Conservation (phyloP, 2,888 invertebrate genomes). For the Drosophila algonquin region DNA sequence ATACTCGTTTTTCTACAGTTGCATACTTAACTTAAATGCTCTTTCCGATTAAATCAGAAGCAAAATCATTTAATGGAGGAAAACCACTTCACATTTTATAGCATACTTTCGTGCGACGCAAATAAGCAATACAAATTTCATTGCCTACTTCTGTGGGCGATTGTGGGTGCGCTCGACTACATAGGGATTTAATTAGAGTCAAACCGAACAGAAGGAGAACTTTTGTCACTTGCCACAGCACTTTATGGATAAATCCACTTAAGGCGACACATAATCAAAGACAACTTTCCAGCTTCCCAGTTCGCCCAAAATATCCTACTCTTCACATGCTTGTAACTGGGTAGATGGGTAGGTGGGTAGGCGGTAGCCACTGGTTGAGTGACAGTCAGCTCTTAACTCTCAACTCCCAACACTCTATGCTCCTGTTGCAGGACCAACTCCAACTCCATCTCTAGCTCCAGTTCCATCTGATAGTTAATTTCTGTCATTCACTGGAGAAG, state of each 20-base stretch:
- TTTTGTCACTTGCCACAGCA: conserved; percentile 52
- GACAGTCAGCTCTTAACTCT: conserved; percentile 44
- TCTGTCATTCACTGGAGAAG: conserved; percentile 64
- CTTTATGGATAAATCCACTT: conserved; percentile 70
- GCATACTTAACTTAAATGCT: background rate
- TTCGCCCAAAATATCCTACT: conserved; percentile 52
- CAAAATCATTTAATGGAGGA: background rate
- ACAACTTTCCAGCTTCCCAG: conserved; percentile 60
- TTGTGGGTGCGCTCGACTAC: background rate
- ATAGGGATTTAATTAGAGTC: conserved; percentile 17
- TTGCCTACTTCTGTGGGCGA: conserved; percentile 8
- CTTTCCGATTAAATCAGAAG: background rate
- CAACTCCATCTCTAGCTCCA: background rate
- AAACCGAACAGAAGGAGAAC: conserved; percentile 49
- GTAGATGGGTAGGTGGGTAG: conserved; percentile 13
- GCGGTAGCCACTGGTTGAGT: conserved; percentile 26
- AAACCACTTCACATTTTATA: conserved; percentile 5
- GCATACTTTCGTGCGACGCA: background rate
- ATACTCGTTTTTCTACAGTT: background rate
- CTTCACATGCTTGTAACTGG: conserved; percentile 6
- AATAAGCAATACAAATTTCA: conserved; percentile 2
- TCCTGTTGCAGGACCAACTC: background rate
- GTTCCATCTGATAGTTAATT: conserved; percentile 67
- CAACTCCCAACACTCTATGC: conserved; percentile 35
- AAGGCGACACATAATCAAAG: conserved; percentile 67